Evolutionary conservation across 2,797 vertebrate genomes (phyloP).

Genomic region (Siniperca obscura): DNA sequence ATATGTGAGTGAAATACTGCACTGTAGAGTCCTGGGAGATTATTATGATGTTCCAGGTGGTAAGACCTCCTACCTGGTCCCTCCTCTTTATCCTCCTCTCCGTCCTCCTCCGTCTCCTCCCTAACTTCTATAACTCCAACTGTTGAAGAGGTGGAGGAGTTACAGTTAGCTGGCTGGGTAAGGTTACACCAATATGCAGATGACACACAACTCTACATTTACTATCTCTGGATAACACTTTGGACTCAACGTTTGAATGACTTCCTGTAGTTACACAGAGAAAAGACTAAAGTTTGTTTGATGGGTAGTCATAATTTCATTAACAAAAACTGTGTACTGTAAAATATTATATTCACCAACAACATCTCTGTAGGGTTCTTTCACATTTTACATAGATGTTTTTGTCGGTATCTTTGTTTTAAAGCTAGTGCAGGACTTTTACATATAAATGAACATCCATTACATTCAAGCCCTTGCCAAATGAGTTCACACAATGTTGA

Average conservation of each 20-base stretch:
- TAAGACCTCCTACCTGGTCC: slow-evolving; percentile 86
- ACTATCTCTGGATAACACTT: background rate
- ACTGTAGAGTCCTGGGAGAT: background rate
- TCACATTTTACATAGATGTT: too few species aligned
- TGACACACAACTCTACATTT: background rate
- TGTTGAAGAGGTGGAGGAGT: background rate
- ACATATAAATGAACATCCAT: too few species aligned
- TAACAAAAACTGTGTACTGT: background rate
- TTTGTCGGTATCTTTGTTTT: too few species aligned
- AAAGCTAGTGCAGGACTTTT: too few species aligned
- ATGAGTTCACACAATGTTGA: too few species aligned
- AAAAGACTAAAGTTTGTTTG: background rate
- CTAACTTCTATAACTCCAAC: slow-evolving; percentile 39
- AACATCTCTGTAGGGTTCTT: too few species aligned
- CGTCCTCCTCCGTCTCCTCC: slow-evolving; percentile 65
- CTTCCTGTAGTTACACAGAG: background rate
- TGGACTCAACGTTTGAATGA: background rate
- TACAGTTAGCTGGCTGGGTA: background rate
- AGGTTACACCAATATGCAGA: background rate
- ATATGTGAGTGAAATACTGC: background rate
- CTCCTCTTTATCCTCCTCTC: slow-evolving; percentile 82
- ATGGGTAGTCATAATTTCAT: background rate
- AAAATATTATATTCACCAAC: background rate
- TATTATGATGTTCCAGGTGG: background rate
- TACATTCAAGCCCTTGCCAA: too few species aligned